Base-by-base conservation (phyloP, 2,888 invertebrate species). In the Lepidochitona cinerea region DNA sequence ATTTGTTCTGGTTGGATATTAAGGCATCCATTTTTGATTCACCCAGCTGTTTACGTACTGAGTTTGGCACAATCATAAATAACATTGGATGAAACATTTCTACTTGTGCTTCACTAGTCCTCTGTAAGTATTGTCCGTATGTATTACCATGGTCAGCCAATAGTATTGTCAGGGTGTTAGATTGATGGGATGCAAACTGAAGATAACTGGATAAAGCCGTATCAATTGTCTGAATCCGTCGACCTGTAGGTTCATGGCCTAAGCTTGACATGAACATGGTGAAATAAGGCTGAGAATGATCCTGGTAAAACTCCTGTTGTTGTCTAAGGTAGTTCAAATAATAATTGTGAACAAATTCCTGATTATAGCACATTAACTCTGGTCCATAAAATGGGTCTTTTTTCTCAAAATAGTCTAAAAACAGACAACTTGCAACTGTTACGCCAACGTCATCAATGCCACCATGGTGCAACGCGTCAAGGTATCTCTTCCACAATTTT, bases 121-220 rank as follows among this genome's bases (percentile, higher is more conserved):
- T 72, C 35, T 77, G 76, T 3, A 84, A 52, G 70, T 80, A 85
- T n/a, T 72, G 59, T 1, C 87, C 87, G 76, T 87, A 87, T 0
- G 84, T 53, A 71, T 87, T 87, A 1, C 87, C 87, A 75, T 87
- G 87, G 70, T 87, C 87, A 1, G 87, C 84, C 32, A 87, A 77
- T 5, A 87, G 18, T 2, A 87, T 68, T 1, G 87, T 85, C 37
- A 87, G 37, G 0, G 84, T 84, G 72, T 86, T 80, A 5, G 76
- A 18, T 64, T 78, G 74, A 18, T 66, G 36, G 4, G 78, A 29
- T 0, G 69, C 65, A 59, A 70, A 77, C 26, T 75, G 33, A 36
- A 86, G 65, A 73, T 85, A 84, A 5, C 75, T 26, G 29, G 78
- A 75, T 12, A 87, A 74, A 37, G 74, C 65, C 1, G 54, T 9